These are phyloP conservation scores for Alosa sapidissima DNA, from an alignment of 2,797 vertebrate genomes.

Conservation along the genomic window DNA sequence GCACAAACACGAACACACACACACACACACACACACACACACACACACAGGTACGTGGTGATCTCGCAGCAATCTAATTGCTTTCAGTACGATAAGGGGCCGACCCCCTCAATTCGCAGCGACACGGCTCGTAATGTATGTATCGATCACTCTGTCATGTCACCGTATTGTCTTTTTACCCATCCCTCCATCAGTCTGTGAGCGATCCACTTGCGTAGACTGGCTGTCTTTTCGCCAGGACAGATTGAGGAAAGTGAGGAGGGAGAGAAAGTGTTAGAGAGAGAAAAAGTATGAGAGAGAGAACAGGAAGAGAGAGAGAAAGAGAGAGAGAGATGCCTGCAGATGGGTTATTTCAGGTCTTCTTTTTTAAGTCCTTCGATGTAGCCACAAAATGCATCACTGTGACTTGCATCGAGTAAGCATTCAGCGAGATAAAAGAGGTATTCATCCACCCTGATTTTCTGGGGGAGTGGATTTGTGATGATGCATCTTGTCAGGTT, in stretches of 20 bases:
- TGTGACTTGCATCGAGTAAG: not conserved
- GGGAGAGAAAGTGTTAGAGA: not conserved
- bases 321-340: not conserved
- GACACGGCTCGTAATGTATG: not conserved
- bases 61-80: not conserved
- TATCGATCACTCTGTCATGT: slow-evolving; percentile 5
- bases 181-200: not conserved
- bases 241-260: not conserved
- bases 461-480: slow-evolving; percentile 15
- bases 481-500: not conserved
- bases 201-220: slow-evolving; percentile 1
- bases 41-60: not conserved
- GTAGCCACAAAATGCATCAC: not conserved
- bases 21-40: not conserved
- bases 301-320: not conserved
- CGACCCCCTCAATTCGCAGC: not conserved
- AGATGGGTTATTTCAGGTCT: slow-evolving; percentile 10
- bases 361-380: not conserved
- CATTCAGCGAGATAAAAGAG: slow-evolving; percentile 6
- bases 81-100: not conserved
- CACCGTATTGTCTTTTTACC: not conserved
- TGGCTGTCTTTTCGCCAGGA: not conserved
- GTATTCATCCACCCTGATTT: not conserved
- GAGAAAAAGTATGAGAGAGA: not conserved
- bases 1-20: not conserved